Evolutionary conservation across 2,888 invertebrate species (phyloP).

Genomic region (Nomada ferruginata): DNA sequence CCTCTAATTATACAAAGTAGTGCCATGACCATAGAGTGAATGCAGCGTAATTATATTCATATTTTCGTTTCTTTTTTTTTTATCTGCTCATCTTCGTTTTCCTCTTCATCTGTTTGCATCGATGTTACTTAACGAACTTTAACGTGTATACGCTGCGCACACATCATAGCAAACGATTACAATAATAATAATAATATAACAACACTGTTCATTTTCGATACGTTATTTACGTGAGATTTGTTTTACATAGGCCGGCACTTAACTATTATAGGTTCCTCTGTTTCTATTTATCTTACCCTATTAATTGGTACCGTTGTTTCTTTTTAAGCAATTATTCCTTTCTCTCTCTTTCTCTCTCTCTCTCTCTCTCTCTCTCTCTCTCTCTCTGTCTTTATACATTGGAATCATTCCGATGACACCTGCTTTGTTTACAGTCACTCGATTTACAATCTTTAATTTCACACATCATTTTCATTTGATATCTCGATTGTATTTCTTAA

Average conservation of each 20-base stretch:
- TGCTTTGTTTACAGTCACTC: constrained; percentile 17
- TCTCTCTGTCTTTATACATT: constrained; percentile 12
- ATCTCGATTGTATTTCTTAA: constrained; percentile 35
- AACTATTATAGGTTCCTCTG: constrained; percentile 66
- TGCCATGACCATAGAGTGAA: constrained; percentile 71
- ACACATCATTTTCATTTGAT: constrained; percentile 34
- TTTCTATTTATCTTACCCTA: constrained; percentile 72
- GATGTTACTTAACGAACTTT: constrained; percentile 50
- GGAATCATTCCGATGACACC: constrained; percentile 13
- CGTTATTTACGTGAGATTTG: constrained; percentile 49
- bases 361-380: constrained; percentile 40
- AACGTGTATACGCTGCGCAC: constrained; percentile 30
- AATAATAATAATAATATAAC: constrained; percentile 35
- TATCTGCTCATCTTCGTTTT: constrained; percentile 35
- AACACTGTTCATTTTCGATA: constrained; percentile 36
- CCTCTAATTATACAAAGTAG: constrained; percentile 62
- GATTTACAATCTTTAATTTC: constrained; percentile 10
- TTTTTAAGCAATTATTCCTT: constrained; percentile 39
- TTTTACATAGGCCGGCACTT: constrained; percentile 75
- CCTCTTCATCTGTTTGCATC: constrained; percentile 50
- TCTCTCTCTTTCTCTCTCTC: constrained; percentile 12
- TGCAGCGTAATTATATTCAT: constrained; percentile 67
- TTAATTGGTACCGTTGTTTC: constrained; percentile 53
- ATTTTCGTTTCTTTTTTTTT: constrained; percentile 47
- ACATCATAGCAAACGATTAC: constrained; percentile 26